Evolutionary conservation across 2,797 vertebrate genomes (phyloP).

Genomic region (Oryzias sinensis): DNA sequence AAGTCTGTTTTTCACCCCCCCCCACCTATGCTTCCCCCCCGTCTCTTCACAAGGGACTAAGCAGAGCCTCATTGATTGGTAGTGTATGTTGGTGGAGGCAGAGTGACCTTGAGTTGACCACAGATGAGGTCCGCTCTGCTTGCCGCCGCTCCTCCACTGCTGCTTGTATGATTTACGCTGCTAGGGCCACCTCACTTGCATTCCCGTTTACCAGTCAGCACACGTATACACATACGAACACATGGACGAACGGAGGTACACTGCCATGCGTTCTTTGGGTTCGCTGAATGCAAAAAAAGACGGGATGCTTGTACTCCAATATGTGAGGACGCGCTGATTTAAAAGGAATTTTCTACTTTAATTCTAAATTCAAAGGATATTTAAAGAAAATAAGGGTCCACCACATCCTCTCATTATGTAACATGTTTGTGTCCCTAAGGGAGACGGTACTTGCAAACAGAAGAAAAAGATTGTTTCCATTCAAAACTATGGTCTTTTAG

Average conservation of each 20-base stretch:
- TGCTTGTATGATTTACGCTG: slow-evolving; percentile 55
- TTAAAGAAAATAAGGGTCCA: background rate
- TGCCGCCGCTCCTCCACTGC: slow-evolving; percentile 46
- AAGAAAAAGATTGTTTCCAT: background rate
- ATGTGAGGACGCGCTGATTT: background rate
- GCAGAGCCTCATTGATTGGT: slow-evolving; percentile 71
- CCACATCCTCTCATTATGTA: background rate
- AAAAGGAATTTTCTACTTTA: too few relatives aligned
- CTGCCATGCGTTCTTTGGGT: slow-evolving; percentile 12
- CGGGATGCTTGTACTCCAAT: too few relatives aligned
- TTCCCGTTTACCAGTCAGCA: slow-evolving; percentile 23
- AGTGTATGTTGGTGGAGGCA: slow-evolving; percentile 61
- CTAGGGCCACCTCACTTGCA: slow-evolving; percentile 44
- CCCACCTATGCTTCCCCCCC: slow-evolving; percentile 1
- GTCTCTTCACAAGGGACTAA: slow-evolving; percentile 52
- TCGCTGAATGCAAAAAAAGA: slow-evolving; percentile 1
- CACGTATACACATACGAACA: slow-evolving; percentile 30
- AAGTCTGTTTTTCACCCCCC: slow-evolving; percentile 41
- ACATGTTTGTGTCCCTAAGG: background rate
- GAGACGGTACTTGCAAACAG: background rate
- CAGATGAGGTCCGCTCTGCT: slow-evolving; percentile 58
- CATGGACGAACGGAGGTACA: slow-evolving; percentile 16
- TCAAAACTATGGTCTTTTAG: too few relatives aligned
- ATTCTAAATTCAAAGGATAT: too few relatives aligned
- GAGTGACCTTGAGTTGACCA: slow-evolving; percentile 74